Percentiles rank a stretch among this genome's conserved stretches.
phyloP scores from a whole-genome alignment of 1,140 invertebrate genomes.

The Drosophila littoralis region DNA sequence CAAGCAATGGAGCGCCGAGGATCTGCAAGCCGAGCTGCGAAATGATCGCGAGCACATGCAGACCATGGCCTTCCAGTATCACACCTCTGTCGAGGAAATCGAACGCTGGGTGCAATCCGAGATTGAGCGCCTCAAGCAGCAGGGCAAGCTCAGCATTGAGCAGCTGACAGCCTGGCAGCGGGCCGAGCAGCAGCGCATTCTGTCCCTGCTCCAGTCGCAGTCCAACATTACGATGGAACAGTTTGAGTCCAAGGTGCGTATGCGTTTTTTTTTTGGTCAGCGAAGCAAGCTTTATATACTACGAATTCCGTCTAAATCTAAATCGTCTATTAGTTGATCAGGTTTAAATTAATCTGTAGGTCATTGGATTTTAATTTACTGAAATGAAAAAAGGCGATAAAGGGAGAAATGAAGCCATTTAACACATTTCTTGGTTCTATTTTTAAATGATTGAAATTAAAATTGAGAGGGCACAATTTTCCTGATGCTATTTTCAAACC shows the following conservation, averaged over 20 bases:
- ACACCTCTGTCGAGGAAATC: conserved; percentile 79
- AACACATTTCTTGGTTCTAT: background rate
- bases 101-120: conserved; percentile 76
- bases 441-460: no score
- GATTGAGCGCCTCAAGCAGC: conserved; percentile 65
- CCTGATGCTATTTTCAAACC: background rate
- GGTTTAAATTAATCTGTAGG: background rate
- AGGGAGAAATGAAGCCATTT: background rate
- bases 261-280: background rate
- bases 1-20: conserved; percentile 75
- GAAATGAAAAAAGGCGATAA: background rate
- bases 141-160: conserved; percentile 76
- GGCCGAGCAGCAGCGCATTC: conserved; percentile 71
- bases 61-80: conserved; percentile 81
- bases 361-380: background rate
- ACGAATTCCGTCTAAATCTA: background rate
- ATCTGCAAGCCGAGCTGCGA: conserved; percentile 61
- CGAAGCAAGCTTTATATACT: no score
- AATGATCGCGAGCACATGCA: conserved; percentile 82
- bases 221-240: conserved; percentile 74
- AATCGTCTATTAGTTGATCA: background rate
- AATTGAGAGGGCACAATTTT: no score
- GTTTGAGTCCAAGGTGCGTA: conserved; percentile 66
- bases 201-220: conserved; percentile 66
- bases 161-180: conserved; percentile 75